These are phyloP conservation scores for Cavia porcellus DNA, from an alignment of 2,113 vertebrate species.

Conservation along the genomic window DNA sequence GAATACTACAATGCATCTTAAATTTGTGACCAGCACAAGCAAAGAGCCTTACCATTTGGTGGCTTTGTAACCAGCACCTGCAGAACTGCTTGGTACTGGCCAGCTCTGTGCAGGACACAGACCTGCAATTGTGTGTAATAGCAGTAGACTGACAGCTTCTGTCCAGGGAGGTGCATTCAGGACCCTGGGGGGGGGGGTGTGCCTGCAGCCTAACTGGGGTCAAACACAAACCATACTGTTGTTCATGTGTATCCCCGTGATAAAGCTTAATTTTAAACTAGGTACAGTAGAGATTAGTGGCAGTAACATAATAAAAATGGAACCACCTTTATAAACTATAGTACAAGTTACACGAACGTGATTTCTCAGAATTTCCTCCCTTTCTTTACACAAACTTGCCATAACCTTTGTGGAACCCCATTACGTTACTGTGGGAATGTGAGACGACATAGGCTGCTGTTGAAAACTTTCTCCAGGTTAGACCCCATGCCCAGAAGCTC, in stretches of 20 bases:
- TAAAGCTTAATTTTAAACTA: background rate
- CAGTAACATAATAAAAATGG: background rate
- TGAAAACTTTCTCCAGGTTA: conserved; percentile 12
- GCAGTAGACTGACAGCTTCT: background rate
- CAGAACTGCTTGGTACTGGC: background rate
- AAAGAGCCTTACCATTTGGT: background rate
- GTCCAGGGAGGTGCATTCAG: background rate
- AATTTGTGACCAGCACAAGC: background rate
- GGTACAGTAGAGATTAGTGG: background rate
- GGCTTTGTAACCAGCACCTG: background rate
- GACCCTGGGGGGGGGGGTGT: background rate
- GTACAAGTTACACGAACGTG: background rate
- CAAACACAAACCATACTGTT: background rate
- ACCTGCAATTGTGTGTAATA: background rate
- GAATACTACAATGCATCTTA: background rate
- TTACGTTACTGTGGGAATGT: background rate
- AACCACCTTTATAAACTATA: background rate
- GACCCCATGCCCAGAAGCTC: background rate
- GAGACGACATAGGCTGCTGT: background rate
- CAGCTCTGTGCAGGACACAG: background rate
- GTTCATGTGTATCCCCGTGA: background rate
- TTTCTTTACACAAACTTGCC: background rate
- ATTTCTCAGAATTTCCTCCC: background rate
- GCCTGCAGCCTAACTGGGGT: background rate
- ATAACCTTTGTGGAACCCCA: background rate